Evolutionary conservation across 2,888 invertebrate genomes (phyloP).

Genomic region (Balanococcus diminutus): DNA sequence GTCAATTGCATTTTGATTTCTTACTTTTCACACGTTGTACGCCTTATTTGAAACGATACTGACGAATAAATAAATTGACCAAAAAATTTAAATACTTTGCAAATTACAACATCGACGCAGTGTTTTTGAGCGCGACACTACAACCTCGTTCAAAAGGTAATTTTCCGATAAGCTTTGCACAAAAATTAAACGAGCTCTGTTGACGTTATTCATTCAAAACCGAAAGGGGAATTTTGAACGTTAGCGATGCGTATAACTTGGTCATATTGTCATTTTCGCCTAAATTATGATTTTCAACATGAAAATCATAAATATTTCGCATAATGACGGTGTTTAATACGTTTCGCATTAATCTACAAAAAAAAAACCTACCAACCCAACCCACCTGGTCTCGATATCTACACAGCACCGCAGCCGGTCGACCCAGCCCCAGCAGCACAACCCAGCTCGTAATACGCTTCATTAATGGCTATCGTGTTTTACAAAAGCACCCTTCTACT

Average conservation of each 20-base stretch:
- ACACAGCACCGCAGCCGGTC: neutral
- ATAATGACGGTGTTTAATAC: slow-evolving; percentile 11
- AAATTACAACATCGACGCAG: neutral
- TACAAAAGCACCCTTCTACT: neutral
- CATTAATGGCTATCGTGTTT: neutral
- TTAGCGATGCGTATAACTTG: slow-evolving; percentile 11
- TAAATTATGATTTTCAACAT: neutral
- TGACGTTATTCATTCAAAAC: slow-evolving; percentile 5
- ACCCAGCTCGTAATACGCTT: neutral
- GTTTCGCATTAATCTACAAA: neutral
- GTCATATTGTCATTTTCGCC: slow-evolving; percentile 5
- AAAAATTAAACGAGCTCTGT: slow-evolving; percentile 1
- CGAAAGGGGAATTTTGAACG: neutral
- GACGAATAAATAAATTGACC: neutral
- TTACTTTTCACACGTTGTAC: too few species aligned
- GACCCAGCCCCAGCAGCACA: neutral
- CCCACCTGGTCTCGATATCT: too few species aligned
- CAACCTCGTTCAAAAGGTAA: slow-evolving; percentile 1
- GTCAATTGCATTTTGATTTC: too few species aligned
- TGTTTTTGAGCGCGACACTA: neutral
- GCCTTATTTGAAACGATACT: neutral
- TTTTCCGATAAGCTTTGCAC: slow-evolving; percentile 5
- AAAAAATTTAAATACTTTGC: neutral
- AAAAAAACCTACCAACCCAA: neutral
- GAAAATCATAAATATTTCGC: slow-evolving; percentile 5